A percentile compares a stretch with the other conserved stretches of the same genome.
These are phyloP conservation scores for Amiota communis DNA, from an alignment of 2,888 invertebrate species.

Conservation along the genomic window DNA sequence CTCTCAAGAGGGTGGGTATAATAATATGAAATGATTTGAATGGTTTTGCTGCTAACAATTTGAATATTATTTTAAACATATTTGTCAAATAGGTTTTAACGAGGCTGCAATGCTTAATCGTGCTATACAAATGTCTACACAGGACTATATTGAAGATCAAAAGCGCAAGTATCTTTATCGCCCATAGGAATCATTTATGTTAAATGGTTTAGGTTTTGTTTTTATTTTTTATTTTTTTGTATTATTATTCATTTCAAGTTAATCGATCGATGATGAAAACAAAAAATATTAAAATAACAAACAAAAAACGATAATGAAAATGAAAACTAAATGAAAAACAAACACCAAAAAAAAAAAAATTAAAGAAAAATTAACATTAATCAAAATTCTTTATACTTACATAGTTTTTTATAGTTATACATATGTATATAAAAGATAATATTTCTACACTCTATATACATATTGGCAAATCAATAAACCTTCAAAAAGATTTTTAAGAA, in stretches of 20 bases:
- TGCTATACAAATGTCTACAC: conserved; percentile 73
- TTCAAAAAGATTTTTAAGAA: background rate
- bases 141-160: conserved; percentile 72
- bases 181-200: conserved; percentile 52
- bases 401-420: background rate
- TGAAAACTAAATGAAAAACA: conserved; percentile 1
- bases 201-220: conserved; percentile 3
- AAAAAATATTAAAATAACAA: background rate
- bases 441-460: background rate
- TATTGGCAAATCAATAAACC: conserved; percentile 13
- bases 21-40: background rate
- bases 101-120: conserved; percentile 73
- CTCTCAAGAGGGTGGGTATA: conserved; percentile 67
- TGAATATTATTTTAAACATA: conserved; percentile 2
- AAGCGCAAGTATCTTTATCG: conserved; percentile 69
- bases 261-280: background rate
- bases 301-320: background rate
- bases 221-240: no score
- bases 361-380: background rate
- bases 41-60: background rate
- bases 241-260: background rate
- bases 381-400: background rate
- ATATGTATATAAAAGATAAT: background rate
- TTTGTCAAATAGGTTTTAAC: conserved; percentile 51
- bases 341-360: background rate